These are phyloP conservation scores for Pammene fasciana DNA, from an alignment of 2,888 invertebrate genomes.

Conservation along the genomic window DNA sequence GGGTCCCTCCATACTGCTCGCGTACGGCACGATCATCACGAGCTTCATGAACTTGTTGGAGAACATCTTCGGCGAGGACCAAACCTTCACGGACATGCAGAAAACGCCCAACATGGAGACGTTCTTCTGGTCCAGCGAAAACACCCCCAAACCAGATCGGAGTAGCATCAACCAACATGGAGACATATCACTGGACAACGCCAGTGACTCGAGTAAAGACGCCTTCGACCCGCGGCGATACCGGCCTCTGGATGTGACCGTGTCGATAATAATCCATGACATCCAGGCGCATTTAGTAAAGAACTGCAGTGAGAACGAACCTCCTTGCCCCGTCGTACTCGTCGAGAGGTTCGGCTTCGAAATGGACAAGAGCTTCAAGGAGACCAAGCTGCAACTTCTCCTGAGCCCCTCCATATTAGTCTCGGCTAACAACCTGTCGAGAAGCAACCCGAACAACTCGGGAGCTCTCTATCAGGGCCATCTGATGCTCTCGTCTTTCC, in stretches of 20 bases:
- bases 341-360: slow-evolving; percentile 98
- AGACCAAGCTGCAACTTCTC: slow-evolving; percentile 95
- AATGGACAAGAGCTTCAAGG: slow-evolving; percentile 96
- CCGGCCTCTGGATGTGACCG: slow-evolving; percentile 94
- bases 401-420: slow-evolving; percentile 94
- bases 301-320: slow-evolving; percentile 95
- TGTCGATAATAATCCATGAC: slow-evolving; percentile 97
- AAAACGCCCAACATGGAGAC: slow-evolving; percentile 80
- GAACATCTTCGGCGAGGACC: slow-evolving; percentile 98
- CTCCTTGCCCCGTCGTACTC: slow-evolving; percentile 94
- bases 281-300: slow-evolving; percentile 97
- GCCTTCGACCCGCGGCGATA: slow-evolving; percentile 94
- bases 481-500: slow-evolving; percentile 91
- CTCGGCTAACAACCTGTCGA: slow-evolving; percentile 88
- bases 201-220: slow-evolving; percentile 82
- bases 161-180: slow-evolving; percentile 74
- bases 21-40: slow-evolving; percentile 95
- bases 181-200: slow-evolving; percentile 86
- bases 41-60: slow-evolving; percentile 96
- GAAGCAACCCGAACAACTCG: slow-evolving; percentile 80
- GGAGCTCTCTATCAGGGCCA: slow-evolving; percentile 90
- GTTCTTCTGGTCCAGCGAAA: slow-evolving; percentile 71
- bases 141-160: slow-evolving; percentile 67
- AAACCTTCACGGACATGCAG: slow-evolving; percentile 96
- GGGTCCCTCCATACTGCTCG: slow-evolving; percentile 94